Evolutionary conservation across 2,888 invertebrate genomes (phyloP).

Genomic region (Cantharis rustica): DNA sequence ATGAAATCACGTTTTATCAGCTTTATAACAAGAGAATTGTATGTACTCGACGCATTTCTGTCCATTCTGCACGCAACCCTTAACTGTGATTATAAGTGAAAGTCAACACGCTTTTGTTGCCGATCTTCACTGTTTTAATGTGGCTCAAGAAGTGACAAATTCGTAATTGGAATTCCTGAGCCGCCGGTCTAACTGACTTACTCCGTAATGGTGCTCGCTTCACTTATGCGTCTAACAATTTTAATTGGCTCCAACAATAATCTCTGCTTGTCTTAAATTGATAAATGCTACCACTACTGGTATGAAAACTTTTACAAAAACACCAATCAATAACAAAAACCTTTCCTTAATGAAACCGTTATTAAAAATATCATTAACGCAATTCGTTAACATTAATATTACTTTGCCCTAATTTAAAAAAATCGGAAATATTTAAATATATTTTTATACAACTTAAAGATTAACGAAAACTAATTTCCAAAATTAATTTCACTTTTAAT

Average conservation of each 20-base stretch:
- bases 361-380: neutral
- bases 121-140: conserved; percentile 40
- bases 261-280: conserved; percentile 28
- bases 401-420: conserved; percentile 40
- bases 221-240: conserved; percentile 49
- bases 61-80: conserved; percentile 38
- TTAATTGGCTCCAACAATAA: conserved; percentile 50
- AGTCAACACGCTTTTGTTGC: conserved; percentile 25
- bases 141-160: conserved; percentile 55
- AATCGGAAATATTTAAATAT: neutral
- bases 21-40: conserved; percentile 26
- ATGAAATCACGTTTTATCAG: conserved; percentile 39
- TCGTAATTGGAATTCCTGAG: conserved; percentile 57
- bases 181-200: conserved; percentile 49
- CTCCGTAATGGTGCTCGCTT: conserved; percentile 52
- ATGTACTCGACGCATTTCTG: conserved; percentile 39
- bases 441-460: neutral
- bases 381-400: neutral
- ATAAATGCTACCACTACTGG: conserved; percentile 12
- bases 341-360: neutral
- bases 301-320: conserved; percentile 17
- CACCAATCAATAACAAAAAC: conserved; percentile 11
- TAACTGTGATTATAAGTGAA: conserved; percentile 21
- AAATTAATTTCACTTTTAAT: no score
- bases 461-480: neutral